Conservation (phyloP, 2,113 vertebrate species). For the Myrmecobius fasciatus region DNA sequence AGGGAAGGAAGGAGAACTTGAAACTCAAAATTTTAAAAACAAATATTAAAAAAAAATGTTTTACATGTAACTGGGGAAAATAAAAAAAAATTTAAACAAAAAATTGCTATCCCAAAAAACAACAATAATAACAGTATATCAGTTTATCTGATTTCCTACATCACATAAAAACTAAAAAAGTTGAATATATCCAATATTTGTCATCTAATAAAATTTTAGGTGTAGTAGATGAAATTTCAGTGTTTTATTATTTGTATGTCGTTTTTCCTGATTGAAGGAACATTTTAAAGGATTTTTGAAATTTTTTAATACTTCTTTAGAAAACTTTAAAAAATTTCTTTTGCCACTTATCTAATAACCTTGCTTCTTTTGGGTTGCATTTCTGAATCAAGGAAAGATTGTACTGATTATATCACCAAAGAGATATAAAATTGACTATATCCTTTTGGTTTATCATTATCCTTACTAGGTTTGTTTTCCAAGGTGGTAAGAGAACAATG, state of each 20-base stretch:
- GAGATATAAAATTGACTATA: too few species aligned
- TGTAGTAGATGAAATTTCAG: background rate
- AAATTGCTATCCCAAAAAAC: too few species aligned
- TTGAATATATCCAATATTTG: background rate
- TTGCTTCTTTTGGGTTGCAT: background rate
- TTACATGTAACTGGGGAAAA: too few species aligned
- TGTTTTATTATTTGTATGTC: background rate
- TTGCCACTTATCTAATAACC: background rate
- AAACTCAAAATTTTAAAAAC: too few species aligned
- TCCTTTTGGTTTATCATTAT: too few species aligned
- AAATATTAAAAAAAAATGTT: too few species aligned
- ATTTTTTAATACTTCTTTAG: background rate
- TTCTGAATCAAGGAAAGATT: background rate
- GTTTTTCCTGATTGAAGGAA: background rate
- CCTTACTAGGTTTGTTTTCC: too few species aligned
- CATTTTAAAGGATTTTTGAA: background rate
- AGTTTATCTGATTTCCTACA: background rate
- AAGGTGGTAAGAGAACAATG: too few species aligned
- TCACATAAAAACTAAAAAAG: background rate
- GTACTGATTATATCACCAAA: too few species aligned
- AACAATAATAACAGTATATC: background rate
- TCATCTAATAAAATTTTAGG: background rate
- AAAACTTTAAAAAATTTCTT: background rate
- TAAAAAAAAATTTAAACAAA: too few species aligned
- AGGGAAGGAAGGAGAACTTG: too few species aligned